phyloP scores from a whole-genome alignment of 2,113 vertebrate genomes.

The Triplophysa siluroides region DNA sequence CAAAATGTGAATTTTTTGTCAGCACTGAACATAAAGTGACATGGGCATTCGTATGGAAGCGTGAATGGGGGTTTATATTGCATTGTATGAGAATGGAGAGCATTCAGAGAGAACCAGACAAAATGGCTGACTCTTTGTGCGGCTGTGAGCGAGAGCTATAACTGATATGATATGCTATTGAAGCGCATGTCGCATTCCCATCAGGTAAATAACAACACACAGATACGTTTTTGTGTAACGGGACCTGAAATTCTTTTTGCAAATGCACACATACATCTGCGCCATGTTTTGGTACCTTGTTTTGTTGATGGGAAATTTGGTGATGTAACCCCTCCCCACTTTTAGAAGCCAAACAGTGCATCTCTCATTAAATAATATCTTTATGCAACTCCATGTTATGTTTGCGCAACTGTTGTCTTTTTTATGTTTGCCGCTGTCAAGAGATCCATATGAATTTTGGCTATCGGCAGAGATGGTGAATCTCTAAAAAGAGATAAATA shows the following conservation, averaged over 20 bases:
- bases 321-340: constrained; percentile 31
- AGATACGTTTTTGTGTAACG: constrained; percentile 21
- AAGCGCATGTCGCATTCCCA: constrained; percentile 4
- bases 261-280: constrained; percentile 23
- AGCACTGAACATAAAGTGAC: background rate
- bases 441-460: constrained; percentile 5
- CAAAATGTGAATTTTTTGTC: constrained; percentile 17
- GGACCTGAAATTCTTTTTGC: constrained; percentile 17
- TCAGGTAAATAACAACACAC: constrained; percentile 16
- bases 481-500: constrained; percentile 3
- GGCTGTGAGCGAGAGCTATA: constrained; percentile 60
- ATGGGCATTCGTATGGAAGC: background rate
- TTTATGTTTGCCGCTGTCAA: background rate
- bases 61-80: constrained; percentile 5
- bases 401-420: constrained; percentile 19
- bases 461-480: background rate
- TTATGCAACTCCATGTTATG: background rate
- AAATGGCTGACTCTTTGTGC: constrained; percentile 75
- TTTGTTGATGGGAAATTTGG: constrained; percentile 36
- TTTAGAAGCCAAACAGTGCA: constrained; percentile 30
- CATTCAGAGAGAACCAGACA: constrained; percentile 64
- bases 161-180: constrained; percentile 33
- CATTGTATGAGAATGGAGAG: background rate
- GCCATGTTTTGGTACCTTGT: constrained; percentile 34
- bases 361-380: constrained; percentile 18